Conservation (phyloP, 1,140 invertebrate species). For the Diorhabda sublineata region DNA sequence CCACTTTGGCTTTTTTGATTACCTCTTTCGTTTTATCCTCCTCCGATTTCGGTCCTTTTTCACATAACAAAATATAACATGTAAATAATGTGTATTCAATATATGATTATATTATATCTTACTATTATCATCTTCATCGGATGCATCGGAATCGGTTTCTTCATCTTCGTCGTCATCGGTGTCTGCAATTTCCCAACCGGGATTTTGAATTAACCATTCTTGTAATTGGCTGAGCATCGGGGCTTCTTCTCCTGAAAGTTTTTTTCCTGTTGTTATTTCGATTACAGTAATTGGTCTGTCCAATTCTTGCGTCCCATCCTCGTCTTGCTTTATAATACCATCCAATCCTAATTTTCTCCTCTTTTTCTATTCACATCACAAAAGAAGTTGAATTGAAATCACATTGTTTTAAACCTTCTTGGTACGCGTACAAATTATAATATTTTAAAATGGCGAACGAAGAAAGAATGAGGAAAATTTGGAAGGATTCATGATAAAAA, state of each 20-base stretch:
- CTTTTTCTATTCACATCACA: not conserved
- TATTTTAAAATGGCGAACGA: too few species aligned
- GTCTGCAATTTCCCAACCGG: conserved; percentile 82
- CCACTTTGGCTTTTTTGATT: conserved; percentile 74
- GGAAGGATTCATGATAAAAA: too few species aligned
- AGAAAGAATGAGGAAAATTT: too few species aligned
- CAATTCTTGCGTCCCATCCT: conserved; percentile 23
- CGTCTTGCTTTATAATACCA: conserved; percentile 5
- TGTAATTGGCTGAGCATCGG: conserved; percentile 85
- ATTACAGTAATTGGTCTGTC: conserved; percentile 61
- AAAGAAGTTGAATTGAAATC: too few species aligned
- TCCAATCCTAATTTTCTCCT: conserved; percentile 1
- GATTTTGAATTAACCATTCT: conserved; percentile 75
- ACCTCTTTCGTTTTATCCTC: conserved; percentile 54
- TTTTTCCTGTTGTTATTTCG: conserved; percentile 82
- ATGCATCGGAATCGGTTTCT: conserved; percentile 37
- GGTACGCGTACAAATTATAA: too few species aligned
- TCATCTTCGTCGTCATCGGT: conserved; percentile 54
- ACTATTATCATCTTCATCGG: conserved; percentile 53
- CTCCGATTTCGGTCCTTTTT: conserved; percentile 5
- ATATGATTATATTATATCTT: too few species aligned
- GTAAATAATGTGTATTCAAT: too few species aligned
- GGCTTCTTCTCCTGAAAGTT: conserved; percentile 84
- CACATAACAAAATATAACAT: too few species aligned
- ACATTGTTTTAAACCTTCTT: not conserved